Evolutionary conservation across 2,888 invertebrate genomes (phyloP), one percentile per base, ranked within the genome.

Genomic region (Pasiphila rectangulata): DNA sequence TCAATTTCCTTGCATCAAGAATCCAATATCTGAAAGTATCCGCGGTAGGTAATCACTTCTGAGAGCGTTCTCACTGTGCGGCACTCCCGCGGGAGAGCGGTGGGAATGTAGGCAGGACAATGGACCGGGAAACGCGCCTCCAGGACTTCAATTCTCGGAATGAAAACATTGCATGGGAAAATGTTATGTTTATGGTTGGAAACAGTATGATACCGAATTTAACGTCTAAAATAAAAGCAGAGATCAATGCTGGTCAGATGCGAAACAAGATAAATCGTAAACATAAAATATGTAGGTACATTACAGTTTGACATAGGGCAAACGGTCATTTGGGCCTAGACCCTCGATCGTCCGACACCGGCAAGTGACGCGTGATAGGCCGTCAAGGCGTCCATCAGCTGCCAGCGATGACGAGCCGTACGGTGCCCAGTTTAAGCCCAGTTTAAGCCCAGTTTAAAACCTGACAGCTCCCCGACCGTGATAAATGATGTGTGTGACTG

Each of bases 331-430:
- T 61, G 47, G 54, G 46, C 56, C 54, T 51, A 58, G 46, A 64
- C 71, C 68, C 61, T 63, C 59, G 64, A 66, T 68, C 64, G 63
- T 65, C 69, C 64, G 64, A 52, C 56, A 61, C 29, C 34, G 41
- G 40, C 35, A 61, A 64, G 62, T 57, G 70, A 55, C 56, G 57
- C 53, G 69, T 63, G 72, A 69, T 76, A 69, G 56, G 65, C 75
- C 72, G 78, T 80, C 83, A 79, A 72, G 72, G 63, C 65, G 80
- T 80, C 83, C 75, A 69, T 83, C 84, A 83, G 59, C 77, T 79
- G 86, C 81, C 83, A 79, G 65, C 61, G 68, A 63, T 68, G 78
- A 78, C 75, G 73, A 71, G 64, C 58, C 68, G 65, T 67, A 67
- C 61, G 69, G 72, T 66, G 62, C 73, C 64, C 76, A 73, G 79